Conservation (phyloP, 2,797 vertebrate species). For the Anableps anableps region DNA sequence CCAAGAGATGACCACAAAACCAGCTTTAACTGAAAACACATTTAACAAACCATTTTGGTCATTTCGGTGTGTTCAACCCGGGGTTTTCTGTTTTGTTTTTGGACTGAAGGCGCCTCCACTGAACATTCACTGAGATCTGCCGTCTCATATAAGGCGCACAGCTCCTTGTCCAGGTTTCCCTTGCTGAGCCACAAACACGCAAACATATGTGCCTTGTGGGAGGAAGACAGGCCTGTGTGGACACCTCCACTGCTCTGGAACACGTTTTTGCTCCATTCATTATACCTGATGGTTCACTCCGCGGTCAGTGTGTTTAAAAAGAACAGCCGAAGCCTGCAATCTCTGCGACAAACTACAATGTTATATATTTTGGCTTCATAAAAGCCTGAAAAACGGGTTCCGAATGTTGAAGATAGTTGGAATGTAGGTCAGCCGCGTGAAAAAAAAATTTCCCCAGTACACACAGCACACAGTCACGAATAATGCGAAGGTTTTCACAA, state of each 20-base stretch:
- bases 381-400: neutral
- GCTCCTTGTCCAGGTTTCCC: conserved; percentile 39
- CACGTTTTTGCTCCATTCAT: conserved; percentile 76
- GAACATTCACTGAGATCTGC: conserved; percentile 33
- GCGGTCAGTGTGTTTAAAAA: conserved; percentile 55
- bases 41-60: neutral
- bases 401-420: neutral
- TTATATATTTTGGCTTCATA: neutral
- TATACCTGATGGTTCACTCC: conserved; percentile 74
- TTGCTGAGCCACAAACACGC: conserved; percentile 46
- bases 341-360: neutral
- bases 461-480: neutral
- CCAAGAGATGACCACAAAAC: conserved; percentile 1
- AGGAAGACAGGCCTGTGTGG: conserved; percentile 74
- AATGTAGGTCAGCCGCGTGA: conserved; percentile 50
- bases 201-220: conserved; percentile 58
- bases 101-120: conserved; percentile 17
- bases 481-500: neutral
- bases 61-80: conserved; percentile 8
- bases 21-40: neutral
- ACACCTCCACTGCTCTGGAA: conserved; percentile 73
- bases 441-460: neutral
- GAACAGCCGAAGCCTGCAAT: conserved; percentile 2
- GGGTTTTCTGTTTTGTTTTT: neutral
- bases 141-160: conserved; percentile 33